Evolutionary conservation across 2,797 vertebrate genomes (phyloP).

Genomic region (Champsocephalus gunnari): DNA sequence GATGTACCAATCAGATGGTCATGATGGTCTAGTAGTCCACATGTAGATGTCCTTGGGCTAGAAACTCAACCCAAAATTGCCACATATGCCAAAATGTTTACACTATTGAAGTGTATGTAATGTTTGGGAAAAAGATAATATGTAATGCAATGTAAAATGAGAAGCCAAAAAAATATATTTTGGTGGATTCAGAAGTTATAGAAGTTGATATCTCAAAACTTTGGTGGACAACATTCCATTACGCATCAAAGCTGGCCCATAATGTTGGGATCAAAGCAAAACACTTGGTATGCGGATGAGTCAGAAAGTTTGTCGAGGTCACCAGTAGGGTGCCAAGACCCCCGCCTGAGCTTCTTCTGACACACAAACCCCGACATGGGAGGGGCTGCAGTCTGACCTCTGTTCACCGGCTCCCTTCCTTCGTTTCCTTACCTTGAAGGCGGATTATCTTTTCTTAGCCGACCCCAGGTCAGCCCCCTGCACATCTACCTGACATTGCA

Average conservation of each 20-base stretch:
- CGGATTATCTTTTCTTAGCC: conserved; percentile 73
- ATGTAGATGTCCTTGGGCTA: too few relatives aligned
- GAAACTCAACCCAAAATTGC: too few relatives aligned
- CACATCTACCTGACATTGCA: conserved; percentile 55
- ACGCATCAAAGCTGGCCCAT: background rate
- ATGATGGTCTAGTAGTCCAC: too few relatives aligned
- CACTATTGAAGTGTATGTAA: too few relatives aligned
- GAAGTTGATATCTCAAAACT: background rate
- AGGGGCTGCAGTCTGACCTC: conserved; percentile 67
- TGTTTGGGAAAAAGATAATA: too few relatives aligned
- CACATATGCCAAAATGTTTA: too few relatives aligned
- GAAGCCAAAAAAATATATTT: background rate
- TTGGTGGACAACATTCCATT: background rate
- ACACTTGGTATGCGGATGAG: conserved; percentile 14
- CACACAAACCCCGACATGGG: conserved; percentile 32
- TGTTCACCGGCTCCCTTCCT: conserved; percentile 40
- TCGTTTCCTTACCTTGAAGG: conserved; percentile 40
- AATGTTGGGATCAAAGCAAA: conserved; percentile 4
- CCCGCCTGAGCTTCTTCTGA: conserved; percentile 14
- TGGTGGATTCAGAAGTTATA: background rate
- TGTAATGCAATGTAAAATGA: too few relatives aligned
- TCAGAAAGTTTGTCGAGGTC: conserved; percentile 49
- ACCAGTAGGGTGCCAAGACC: conserved; percentile 25
- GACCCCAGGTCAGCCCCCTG: conserved; percentile 45
- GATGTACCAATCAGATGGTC: too few relatives aligned